A percentile compares a stretch with the other conserved stretches of the same genome.
These are phyloP conservation scores for Danaus melanippus DNA, from an alignment of 1,140 invertebrate genomes.

Conservation along the genomic window DNA sequence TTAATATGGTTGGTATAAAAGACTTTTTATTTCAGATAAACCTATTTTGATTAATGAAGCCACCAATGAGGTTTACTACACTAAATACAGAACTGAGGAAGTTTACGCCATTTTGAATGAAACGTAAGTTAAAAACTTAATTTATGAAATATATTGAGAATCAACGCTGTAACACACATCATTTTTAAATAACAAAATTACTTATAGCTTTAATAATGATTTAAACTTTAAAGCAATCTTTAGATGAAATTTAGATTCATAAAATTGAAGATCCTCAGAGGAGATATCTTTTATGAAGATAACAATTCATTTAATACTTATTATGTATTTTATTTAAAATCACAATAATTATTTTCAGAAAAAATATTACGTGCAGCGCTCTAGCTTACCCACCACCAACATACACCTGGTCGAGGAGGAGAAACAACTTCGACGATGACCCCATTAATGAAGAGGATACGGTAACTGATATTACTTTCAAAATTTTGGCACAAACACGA, in stretches of 20 bases:
- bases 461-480: constrained; percentile 25
- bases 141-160: no score
- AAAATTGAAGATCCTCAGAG: no score
- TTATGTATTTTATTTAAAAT: no score
- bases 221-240: no score
- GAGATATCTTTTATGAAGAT: no score
- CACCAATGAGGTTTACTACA: constrained; percentile 33
- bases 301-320: no score
- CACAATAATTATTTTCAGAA: constrained; percentile 31
- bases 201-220: no score
- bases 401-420: constrained; percentile 39
- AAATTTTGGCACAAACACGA: neutral
- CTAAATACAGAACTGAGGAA: constrained; percentile 43
- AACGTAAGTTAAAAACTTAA: constrained; percentile 37
- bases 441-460: constrained; percentile 41
- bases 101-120: constrained; percentile 51
- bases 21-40: constrained; percentile 39
- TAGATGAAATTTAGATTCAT: no score
- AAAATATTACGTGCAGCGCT: constrained; percentile 55
- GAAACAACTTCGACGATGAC: constrained; percentile 26
- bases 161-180: no score
- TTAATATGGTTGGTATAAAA: no score
- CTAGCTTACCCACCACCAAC: constrained; percentile 46
- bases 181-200: no score
- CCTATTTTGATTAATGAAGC: constrained; percentile 39